Evolutionary conservation across 2,888 invertebrate species (phyloP), one percentile per base, ranked within the genome.

Genomic region (Synanthedon tipuliformis): DNA sequence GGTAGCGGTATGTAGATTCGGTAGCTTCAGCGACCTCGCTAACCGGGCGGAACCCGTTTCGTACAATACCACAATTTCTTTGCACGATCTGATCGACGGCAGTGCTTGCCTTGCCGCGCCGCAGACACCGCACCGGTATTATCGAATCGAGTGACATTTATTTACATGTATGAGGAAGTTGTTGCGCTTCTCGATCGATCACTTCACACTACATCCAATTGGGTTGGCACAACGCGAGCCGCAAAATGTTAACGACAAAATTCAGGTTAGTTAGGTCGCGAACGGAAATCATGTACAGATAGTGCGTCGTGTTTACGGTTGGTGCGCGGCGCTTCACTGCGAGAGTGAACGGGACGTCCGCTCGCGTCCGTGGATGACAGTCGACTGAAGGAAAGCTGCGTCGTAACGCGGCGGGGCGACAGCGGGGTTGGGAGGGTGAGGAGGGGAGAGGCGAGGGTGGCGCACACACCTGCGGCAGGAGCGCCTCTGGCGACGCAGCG

Each of bases 281-380:
- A 80, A 77, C 78, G 81, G 80, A 81, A 81, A 77, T 82, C 72
- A 69, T 67, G 69, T 71, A 72, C 73, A 73, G 77, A 74, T 77
- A 76, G 69, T 81, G 78, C 81, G 81, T 81, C 81, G 83, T 87
- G 86, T 85, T 85, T 85, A 83, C 80, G 78, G 78, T 85, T 84
- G 77, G 75, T 80, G 84, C 82, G 81, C 73, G 73, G 75, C 70
- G 74, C 76, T 73, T 64, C 41, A 40, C 55, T 54, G 59, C 58
- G 59, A 34, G 34, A 56, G 61, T 64, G 62, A 59, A 61, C 66
- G 58, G 59, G 4, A 57, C 75, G 59, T 63, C 71, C 74, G 64
- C 65, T 65, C 76, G 65, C 75, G 72, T 71, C 71, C 70, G 75
- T 69, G 69, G 81, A 80, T 83, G 80, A 79, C 78, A 82, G 80